Base-by-base conservation (phyloP, 1,140 invertebrate species). In the Babylonia areolata region DNA sequence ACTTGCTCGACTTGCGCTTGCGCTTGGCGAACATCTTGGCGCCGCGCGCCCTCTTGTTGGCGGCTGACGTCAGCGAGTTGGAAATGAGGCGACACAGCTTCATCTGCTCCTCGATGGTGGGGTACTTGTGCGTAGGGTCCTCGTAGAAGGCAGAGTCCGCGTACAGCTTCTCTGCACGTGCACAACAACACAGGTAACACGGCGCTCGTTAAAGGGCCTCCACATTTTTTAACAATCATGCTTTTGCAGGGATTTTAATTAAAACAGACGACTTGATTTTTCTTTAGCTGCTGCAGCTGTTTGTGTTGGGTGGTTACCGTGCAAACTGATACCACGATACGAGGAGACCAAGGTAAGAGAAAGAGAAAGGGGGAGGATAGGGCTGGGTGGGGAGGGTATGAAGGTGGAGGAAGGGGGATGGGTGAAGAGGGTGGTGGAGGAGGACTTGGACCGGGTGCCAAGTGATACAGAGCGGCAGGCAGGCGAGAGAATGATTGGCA, bases 1-100 rank as follows among this genome's bases (percentile, higher is more conserved):
- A 99, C 94, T 98, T 98, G 86, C 97, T 96, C 9, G 98, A 98
- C 90, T 97, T 95, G 92, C 98, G 98, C 95, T 98, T 98, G 82
- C 98, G 95, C 93, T 98, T 98, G 89, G 98, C 97, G 93, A 98
- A 99, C 98, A 99, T 99, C 89, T 96, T 97, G 94, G 98, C 98
- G 31, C 98, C 98, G 92, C 98, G 97, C 92, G 97, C 98, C 92
- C 97, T 96, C 94, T 97, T 96, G 94, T 99, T 99, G 94, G 97
- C 97, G 87, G 97, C 97, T 91, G 98, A 97, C 89, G 97, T 97
- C 89, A 99, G 94, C n/a, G 97, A 98, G 94, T 97, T 96, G 84
- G 98, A 98, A 93, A 99, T 99, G 92, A 97, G 96, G 73, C 97
- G 96, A 71, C 98, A 98, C 84, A 99, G 95, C 93, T 97, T 96